phyloP scores from a whole-genome alignment of 1,140 invertebrate genomes.

The Nymphalis io region DNA sequence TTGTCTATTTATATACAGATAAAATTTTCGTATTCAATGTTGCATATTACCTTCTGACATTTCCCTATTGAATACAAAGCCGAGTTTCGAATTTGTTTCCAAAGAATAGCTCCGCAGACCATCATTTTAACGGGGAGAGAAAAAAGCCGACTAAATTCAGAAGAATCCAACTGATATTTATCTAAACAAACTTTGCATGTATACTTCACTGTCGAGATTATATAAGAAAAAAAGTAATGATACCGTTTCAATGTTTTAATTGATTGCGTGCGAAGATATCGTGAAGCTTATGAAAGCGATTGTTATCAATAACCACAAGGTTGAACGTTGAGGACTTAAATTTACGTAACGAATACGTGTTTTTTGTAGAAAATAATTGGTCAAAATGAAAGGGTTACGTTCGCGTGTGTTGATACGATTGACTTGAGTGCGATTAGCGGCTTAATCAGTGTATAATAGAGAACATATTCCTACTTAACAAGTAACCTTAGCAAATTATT shows the following conservation, averaged over 20 bases:
- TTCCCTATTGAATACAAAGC: too few species aligned
- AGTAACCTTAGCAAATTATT: too few species aligned
- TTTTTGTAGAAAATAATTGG: background rate
- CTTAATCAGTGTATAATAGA: background rate
- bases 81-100: too few species aligned
- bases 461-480: too few species aligned
- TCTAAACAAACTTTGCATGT: background rate
- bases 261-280: slow-evolving; percentile 18
- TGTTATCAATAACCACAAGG: slow-evolving; percentile 4
- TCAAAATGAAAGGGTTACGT: background rate
- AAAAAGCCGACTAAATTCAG: background rate
- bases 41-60: too few species aligned
- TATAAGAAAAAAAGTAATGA: slow-evolving; percentile 5
- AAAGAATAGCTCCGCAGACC: too few species aligned
- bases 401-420: slow-evolving; percentile 3
- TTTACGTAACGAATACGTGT: slow-evolving; percentile 16
- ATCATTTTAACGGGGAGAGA: too few species aligned
- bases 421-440: background rate
- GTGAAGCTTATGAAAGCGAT: slow-evolving; percentile 15
- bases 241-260: background rate
- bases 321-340: slow-evolving; percentile 1
- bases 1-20: too few species aligned
- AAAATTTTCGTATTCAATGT: too few species aligned
- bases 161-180: background rate
- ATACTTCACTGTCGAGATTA: slow-evolving; percentile 5